A percentile compares a stretch with the other conserved stretches of the same genome.
Conservation (phyloP, 2,797 vertebrate genomes). For the Crenichthys baileyi region DNA sequence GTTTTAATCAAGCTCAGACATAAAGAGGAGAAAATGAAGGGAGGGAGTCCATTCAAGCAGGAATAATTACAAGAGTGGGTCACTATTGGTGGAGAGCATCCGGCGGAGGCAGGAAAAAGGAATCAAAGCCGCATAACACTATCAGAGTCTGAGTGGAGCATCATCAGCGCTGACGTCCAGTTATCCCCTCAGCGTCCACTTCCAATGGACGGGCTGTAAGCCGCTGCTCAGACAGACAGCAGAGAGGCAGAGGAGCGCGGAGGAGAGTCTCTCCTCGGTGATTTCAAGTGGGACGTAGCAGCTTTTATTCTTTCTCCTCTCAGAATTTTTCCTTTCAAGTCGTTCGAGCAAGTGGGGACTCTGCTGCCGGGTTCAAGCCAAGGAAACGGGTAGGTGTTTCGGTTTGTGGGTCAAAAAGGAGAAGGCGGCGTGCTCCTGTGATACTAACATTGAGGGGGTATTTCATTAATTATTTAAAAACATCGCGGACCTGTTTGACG, state of each 20-base stretch:
- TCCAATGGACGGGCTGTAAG: conserved; percentile 46
- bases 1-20: conserved; percentile 3
- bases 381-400: conserved; percentile 57
- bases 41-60: conserved; percentile 49
- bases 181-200: conserved; percentile 52
- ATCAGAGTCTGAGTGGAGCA: conserved; percentile 47
- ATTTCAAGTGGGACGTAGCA: conserved; percentile 43
- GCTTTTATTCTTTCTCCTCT: background rate
- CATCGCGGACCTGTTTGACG: conserved; percentile 9
- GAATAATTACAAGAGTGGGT: conserved; percentile 66
- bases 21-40: conserved; percentile 5
- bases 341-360: conserved; percentile 27
- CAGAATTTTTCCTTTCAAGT: conserved; percentile 22
- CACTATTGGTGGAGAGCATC: conserved; percentile 53
- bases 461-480: background rate
- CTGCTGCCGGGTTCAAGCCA: conserved; percentile 33
- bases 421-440: conserved; percentile 20
- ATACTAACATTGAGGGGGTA: conserved; percentile 19
- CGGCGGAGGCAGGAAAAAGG: conserved; percentile 26
- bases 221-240: conserved; percentile 34
- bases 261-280: conserved; percentile 28
- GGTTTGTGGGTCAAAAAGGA: background rate
- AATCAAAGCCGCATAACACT: conserved; percentile 50
- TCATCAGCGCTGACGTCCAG: conserved; percentile 61
- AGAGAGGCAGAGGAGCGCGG: conserved; percentile 19